Conservation (phyloP, 2,797 vertebrate species). For the Tokudaia muenninki region DNA sequence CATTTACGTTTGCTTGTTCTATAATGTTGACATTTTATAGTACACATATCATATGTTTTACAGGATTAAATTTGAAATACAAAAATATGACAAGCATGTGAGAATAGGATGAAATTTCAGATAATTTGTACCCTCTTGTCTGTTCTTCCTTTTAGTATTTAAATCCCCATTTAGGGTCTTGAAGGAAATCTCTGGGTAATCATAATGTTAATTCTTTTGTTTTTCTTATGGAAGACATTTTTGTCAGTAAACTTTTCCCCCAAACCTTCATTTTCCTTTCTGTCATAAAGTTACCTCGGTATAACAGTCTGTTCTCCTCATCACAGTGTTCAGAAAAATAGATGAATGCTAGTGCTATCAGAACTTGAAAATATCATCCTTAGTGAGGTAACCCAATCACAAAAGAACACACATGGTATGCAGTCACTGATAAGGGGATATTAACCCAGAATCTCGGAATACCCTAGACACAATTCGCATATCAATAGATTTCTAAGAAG, state of each 20-base stretch:
- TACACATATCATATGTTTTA: neutral
- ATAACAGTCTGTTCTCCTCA: neutral
- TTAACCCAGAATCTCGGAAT: too few relatives aligned
- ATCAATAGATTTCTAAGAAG: too few relatives aligned
- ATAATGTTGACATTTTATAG: neutral
- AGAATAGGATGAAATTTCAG: neutral
- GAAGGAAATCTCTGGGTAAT: neutral
- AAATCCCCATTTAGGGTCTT: neutral
- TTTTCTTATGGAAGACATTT: neutral
- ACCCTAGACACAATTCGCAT: too few relatives aligned
- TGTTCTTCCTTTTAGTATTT: conserved; percentile 19
- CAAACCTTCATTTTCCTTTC: neutral
- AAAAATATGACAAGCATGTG: neutral
- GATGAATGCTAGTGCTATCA: neutral
- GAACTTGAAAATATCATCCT: too few relatives aligned
- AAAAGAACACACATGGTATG: too few relatives aligned
- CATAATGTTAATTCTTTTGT: neutral
- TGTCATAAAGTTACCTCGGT: neutral
- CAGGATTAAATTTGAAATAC: neutral
- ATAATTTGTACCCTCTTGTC: neutral
- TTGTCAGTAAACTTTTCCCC: neutral
- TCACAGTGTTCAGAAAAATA: neutral
- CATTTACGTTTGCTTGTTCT: conserved; percentile 59
- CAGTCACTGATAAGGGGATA: too few relatives aligned
- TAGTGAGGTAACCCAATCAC: too few relatives aligned